Base-by-base conservation (phyloP, 1,140 invertebrate genomes). In the Phocides pigmalion region DNA sequence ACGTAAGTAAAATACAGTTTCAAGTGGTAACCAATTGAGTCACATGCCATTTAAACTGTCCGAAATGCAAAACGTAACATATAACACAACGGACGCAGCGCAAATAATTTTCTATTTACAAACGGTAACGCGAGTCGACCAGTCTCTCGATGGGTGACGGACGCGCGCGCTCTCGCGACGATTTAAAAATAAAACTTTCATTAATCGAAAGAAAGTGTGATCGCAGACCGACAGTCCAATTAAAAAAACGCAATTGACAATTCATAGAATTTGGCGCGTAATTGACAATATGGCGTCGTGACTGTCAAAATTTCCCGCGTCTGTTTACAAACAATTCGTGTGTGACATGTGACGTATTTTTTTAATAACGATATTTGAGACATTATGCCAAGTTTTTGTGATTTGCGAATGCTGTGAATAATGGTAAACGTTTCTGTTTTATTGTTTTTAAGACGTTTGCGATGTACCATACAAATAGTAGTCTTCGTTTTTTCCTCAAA, bases 51-150 rank as follows among this genome's bases (percentile, higher is more conserved):
- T 61, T 61, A 47, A 61, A 49, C 56, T 28, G 56, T 35, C 44
- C 56, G 28, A 61, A 61, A 61, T 61, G 56, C 42, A 61, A 61
- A 61, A 61, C 56, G 56, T 59, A 61, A 61, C 44, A 61, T 61
- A 61, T 61, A 61, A 61, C 56, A 32, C 56, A 53, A 72, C 20
- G 58, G 46, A 65, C 51, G 41, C 37, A 66, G 63, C 73, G 65
- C 61, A 76, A 81, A 81, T 76, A 72, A 72, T 62, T 68, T 68
- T 80, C 81, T 84, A 84, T 84, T 84, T 82, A 76, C 69, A 75
- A 73, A 50, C 72, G 17, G 81, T 80, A 83, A 83, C 68, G 28
- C 62, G 75, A 84, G 74, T 42, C 62, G 54, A 73, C 75, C 81
- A 80, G 81, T 82, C 77, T 74, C 37, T 59, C 62, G 37, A 62